Percentiles rank a stretch among this genome's conserved stretches.
These are phyloP conservation scores for Pterostichus niger DNA, from an alignment of 2,888 invertebrate genomes.

Conservation along the genomic window DNA sequence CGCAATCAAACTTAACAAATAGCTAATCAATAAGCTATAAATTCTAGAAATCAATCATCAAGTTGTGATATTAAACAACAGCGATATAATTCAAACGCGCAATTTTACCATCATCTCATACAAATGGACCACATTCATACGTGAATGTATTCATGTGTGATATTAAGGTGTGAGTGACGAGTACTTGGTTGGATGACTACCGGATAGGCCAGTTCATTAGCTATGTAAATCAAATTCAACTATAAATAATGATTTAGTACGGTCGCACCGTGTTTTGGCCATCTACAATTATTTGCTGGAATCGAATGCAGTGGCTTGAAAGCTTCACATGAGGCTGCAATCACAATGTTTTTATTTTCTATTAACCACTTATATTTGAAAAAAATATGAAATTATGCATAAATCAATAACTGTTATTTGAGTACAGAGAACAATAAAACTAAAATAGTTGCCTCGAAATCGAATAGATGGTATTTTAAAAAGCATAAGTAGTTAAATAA, in stretches of 20 bases:
- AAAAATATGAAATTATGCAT: too few species aligned
- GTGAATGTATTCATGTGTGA: not conserved
- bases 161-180: not conserved
- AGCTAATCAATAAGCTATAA: conserved; percentile 57
- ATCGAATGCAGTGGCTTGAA: not conserved
- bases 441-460: too few species aligned
- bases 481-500: too few species aligned
- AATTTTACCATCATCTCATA: conserved; percentile 40
- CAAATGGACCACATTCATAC: not conserved
- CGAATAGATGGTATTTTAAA: too few species aligned
- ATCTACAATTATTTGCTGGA: not conserved
- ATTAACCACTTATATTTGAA: not conserved
- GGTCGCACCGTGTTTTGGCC: conserved; percentile 30
- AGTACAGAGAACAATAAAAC: too few species aligned
- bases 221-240: conserved; percentile 75
- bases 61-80: conserved; percentile 52
- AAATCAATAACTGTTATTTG: too few species aligned
- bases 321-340: not conserved
- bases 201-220: conserved; percentile 73
- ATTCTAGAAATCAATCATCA: conserved; percentile 56
- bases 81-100: conserved; percentile 54
- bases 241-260: conserved; percentile 75
- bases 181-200: conserved; percentile 68
- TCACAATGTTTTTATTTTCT: not conserved
- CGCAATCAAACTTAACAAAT: conserved; percentile 49